Conservation (phyloP, 2,113 vertebrate genomes). For the Dascyllus trimaculatus region DNA sequence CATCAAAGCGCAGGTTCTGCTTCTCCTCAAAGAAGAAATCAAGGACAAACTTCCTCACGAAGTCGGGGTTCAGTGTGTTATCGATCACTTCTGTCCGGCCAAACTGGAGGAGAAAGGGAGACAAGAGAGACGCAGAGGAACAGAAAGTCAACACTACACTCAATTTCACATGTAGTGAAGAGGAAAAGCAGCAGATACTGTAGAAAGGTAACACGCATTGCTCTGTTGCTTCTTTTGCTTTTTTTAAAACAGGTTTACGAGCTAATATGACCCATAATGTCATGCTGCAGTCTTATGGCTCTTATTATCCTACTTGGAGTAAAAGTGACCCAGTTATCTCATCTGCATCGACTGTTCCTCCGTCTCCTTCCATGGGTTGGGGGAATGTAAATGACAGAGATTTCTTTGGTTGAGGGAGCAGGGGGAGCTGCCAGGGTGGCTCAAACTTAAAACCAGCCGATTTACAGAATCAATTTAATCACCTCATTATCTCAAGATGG, state of each 20-base stretch:
- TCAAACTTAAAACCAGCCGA: no score
- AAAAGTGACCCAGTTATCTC: no score
- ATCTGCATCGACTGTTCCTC: no score
- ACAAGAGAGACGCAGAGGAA: conserved; percentile 8
- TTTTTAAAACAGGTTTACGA: neutral
- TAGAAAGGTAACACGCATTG: neutral
- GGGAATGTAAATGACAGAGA: no score
- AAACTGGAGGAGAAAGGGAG: conserved; percentile 80
- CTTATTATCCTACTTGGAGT: neutral
- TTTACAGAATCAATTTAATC: no score
- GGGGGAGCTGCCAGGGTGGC: no score
- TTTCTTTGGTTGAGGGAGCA: no score
- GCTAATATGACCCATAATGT: no score
- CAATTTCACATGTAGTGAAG: neutral
- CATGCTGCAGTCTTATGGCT: neutral
- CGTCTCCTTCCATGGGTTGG: no score
- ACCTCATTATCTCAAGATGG: no score
- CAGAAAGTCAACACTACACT: conserved; percentile 5
- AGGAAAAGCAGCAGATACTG: neutral
- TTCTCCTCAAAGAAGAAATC: conserved; percentile 97
- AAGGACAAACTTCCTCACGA: conserved; percentile 93
- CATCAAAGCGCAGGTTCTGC: conserved; percentile 94
- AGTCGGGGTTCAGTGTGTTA: conserved; percentile 94
- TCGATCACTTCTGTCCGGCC: conserved; percentile 95
- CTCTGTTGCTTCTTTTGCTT: neutral